phyloP scores from a whole-genome alignment of 2,113 vertebrate genomes.

The Lasiurus borealis region DNA sequence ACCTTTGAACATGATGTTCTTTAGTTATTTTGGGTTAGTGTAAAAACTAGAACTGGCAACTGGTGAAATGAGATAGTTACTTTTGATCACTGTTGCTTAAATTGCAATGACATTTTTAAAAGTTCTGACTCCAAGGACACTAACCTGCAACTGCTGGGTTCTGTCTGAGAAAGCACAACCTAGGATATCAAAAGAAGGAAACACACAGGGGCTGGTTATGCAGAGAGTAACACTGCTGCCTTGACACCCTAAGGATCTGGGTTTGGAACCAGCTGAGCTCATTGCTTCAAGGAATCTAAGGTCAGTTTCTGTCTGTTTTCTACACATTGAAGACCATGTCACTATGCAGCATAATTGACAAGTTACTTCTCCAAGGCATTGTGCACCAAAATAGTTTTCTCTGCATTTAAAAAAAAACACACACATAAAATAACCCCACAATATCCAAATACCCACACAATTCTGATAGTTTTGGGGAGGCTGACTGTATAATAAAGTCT shows the following conservation, averaged over 20 bases:
- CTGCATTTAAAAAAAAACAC: not conserved
- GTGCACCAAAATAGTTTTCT: slow-evolving; percentile 53
- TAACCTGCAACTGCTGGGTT: slow-evolving; percentile 61
- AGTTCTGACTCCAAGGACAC: slow-evolving; percentile 71
- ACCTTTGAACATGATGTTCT: slow-evolving; percentile 82
- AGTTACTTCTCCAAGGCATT: slow-evolving; percentile 59
- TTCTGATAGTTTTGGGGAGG: slow-evolving; percentile 16
- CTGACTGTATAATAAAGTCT: slow-evolving; percentile 30
- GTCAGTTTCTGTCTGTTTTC: slow-evolving; percentile 51
- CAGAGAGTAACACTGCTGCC: not conserved
- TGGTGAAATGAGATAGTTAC: slow-evolving; percentile 73
- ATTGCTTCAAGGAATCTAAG: slow-evolving; percentile 58
- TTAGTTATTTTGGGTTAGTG: slow-evolving; percentile 84
- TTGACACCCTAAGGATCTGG: not conserved
- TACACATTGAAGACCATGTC: not conserved
- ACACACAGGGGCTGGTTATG: not conserved
- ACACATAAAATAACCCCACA: not conserved
- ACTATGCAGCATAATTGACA: slow-evolving; percentile 62
- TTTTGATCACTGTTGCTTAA: slow-evolving; percentile 83
- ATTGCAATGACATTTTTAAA: slow-evolving; percentile 78
- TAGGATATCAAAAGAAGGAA: slow-evolving; percentile 42
- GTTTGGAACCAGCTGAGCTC: slow-evolving; percentile 61
- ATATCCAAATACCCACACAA: slow-evolving; percentile 34
- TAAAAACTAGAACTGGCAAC: slow-evolving; percentile 73
- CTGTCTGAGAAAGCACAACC: slow-evolving; percentile 58